Conservation (phyloP, 2,797 vertebrate species). For the Anguilla obscura region DNA sequence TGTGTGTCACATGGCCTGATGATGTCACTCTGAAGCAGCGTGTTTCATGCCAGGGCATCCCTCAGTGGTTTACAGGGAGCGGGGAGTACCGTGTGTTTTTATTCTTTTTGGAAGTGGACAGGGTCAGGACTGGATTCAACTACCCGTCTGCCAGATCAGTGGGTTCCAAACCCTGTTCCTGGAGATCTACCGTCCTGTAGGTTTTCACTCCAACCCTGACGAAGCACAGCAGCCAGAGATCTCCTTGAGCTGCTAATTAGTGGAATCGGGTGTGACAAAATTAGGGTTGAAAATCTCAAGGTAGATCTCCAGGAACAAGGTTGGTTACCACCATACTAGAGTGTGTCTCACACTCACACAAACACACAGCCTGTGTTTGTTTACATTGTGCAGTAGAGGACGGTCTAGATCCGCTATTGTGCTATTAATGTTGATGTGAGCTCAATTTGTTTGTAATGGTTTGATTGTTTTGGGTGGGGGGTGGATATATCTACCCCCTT, state of each 20-base stretch:
- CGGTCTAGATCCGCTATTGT: background rate
- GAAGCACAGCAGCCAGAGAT: too few species aligned
- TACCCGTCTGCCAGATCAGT: too few species aligned
- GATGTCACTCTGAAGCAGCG: background rate
- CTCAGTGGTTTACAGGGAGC: background rate
- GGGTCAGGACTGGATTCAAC: background rate
- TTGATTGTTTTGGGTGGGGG: background rate
- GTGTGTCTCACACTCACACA: background rate
- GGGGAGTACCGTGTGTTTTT: background rate
- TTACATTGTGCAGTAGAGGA: background rate
- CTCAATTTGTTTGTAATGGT: background rate
- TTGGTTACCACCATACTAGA: too few species aligned
- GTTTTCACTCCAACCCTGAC: too few species aligned
- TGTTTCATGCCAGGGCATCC: background rate
- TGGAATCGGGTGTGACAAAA: too few species aligned
- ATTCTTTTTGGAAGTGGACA: background rate
- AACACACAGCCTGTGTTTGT: background rate
- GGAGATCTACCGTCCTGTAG: too few species aligned
- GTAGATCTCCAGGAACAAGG: too few species aligned
- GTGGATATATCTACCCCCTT: background rate
- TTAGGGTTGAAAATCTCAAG: too few species aligned
- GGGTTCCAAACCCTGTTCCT: too few species aligned
- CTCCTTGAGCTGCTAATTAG: too few species aligned
- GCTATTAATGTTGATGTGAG: background rate
- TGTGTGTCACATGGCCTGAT: background rate